Percentiles rank a stretch among this genome's conserved stretches.
phyloP scores from a whole-genome alignment of 2,888 invertebrate genomes.

The Orchesellides sinensis region DNA sequence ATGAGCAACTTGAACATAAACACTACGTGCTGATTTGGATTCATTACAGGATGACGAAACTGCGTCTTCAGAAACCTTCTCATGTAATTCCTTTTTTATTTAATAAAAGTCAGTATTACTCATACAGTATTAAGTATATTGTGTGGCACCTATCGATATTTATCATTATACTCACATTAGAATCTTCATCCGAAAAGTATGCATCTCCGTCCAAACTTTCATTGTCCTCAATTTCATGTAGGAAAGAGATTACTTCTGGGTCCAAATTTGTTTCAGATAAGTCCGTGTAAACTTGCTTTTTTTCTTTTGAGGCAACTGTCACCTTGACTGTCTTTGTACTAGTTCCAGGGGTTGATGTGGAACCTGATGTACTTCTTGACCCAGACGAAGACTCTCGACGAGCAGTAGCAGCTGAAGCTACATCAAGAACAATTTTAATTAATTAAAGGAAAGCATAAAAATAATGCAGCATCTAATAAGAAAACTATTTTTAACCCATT shows the following conservation, averaged over 20 bases:
- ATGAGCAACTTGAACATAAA: conserved; percentile 67
- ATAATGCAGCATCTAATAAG: too few relatives aligned
- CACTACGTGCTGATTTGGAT: conserved; percentile 77
- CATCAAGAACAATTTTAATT: not conserved
- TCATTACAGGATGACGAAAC: conserved; percentile 80
- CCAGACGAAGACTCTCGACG: conserved; percentile 63
- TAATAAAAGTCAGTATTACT: conserved; percentile 69
- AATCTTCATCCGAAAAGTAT: conserved; percentile 72
- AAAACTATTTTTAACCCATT: too few relatives aligned
- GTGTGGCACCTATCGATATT: conserved; percentile 58
- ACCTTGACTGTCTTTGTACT: conserved; percentile 39
- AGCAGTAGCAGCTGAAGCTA: conserved; percentile 40
- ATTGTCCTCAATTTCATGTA: conserved; percentile 56
- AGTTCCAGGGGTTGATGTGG: conserved; percentile 11
- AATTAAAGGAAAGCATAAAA: too few relatives aligned
- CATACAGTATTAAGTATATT: too few relatives aligned
- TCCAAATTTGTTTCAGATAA: conserved; percentile 51
- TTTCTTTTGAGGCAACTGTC: conserved; percentile 32
- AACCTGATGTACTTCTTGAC: not conserved
- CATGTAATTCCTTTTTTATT: conserved; percentile 65
- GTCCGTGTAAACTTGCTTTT: conserved; percentile 29
- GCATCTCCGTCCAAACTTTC: conserved; percentile 68
- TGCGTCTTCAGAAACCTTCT: conserved; percentile 77
- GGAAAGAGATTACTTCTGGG: conserved; percentile 64
- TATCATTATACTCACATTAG: conserved; percentile 61